Conservation (phyloP, 2,113 vertebrate genomes). For the Bothrops jararaca region DNA sequence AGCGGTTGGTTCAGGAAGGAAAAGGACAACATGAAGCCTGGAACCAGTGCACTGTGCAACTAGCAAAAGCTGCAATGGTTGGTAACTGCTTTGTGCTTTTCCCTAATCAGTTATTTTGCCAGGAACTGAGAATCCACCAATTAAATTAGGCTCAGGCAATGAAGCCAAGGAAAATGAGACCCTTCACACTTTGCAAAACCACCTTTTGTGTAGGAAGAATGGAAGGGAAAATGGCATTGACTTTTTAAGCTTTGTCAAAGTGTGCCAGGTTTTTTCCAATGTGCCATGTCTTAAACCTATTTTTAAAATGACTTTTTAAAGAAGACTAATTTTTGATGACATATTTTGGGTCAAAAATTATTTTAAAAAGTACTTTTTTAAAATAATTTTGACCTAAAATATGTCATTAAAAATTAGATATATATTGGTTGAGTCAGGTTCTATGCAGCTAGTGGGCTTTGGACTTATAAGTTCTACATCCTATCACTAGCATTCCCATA, state of each 20-base stretch:
- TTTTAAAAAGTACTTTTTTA: no score
- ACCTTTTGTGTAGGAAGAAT: neutral
- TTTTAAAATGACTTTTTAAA: neutral
- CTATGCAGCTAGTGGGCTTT: neutral
- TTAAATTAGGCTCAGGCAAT: neutral
- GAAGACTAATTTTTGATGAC: no score
- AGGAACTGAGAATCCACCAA: neutral
- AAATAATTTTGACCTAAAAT: neutral
- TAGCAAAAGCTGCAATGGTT: constrained; percentile 70
- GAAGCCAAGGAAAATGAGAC: neutral
- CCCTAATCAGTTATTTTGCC: neutral
- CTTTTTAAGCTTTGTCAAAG: neutral
- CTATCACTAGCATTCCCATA: neutral
- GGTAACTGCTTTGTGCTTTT: constrained; percentile 30
- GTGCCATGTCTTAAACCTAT: neutral
- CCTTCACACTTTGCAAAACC: neutral
- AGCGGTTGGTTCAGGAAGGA: constrained; percentile 62
- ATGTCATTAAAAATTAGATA: neutral
- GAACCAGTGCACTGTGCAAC: constrained; percentile 70
- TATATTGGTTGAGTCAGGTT: neutral
- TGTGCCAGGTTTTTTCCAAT: neutral
- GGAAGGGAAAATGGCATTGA: neutral
- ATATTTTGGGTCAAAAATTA: no score
- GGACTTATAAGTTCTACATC: neutral
- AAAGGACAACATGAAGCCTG: constrained; percentile 58